Evolutionary conservation across 2,113 vertebrate species (phyloP).

Genomic region (Malaclemys terrapin): DNA sequence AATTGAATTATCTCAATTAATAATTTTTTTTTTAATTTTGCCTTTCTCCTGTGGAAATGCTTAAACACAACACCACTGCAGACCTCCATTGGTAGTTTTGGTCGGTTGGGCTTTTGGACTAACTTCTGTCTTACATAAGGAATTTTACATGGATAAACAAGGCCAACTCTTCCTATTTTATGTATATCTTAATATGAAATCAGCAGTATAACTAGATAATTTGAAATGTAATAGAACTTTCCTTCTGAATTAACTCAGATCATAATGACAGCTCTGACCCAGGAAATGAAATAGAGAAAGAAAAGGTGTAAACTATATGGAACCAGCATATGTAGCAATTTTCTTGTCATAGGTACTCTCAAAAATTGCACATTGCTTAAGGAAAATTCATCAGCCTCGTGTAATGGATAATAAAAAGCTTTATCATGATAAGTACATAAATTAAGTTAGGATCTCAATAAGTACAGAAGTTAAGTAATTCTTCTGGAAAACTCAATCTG

Average conservation of each 20-base stretch:
- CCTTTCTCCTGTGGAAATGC: not conserved
- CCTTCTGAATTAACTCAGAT: constrained; percentile 63
- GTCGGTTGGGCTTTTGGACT: not conserved
- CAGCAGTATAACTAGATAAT: constrained; percentile 60
- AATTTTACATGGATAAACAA: constrained; percentile 46
- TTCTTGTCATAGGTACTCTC: constrained; percentile 70
- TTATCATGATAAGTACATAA: constrained; percentile 59
- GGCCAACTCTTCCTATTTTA: constrained; percentile 44
- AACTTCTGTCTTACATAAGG: not conserved
- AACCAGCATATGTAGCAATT: constrained; percentile 61
- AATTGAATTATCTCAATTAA: not conserved
- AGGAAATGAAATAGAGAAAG: constrained; percentile 12
- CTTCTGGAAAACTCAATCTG: constrained; percentile 65
- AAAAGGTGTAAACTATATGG: constrained; percentile 5
- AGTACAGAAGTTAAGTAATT: constrained; percentile 60
- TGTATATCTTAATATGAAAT: constrained; percentile 67
- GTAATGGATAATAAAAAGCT: constrained; percentile 73
- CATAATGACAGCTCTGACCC: constrained; percentile 27
- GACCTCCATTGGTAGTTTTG: not conserved
- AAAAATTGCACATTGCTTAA: constrained; percentile 72
- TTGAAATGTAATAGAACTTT: constrained; percentile 75
- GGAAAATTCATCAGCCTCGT: constrained; percentile 71
- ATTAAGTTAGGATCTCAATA: constrained; percentile 72
- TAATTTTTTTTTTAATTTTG: not conserved
- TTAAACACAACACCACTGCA: not conserved